Evolutionary conservation across 2,113 vertebrate species (phyloP).

Genomic region (Ptilorrhoa leucosticta): DNA sequence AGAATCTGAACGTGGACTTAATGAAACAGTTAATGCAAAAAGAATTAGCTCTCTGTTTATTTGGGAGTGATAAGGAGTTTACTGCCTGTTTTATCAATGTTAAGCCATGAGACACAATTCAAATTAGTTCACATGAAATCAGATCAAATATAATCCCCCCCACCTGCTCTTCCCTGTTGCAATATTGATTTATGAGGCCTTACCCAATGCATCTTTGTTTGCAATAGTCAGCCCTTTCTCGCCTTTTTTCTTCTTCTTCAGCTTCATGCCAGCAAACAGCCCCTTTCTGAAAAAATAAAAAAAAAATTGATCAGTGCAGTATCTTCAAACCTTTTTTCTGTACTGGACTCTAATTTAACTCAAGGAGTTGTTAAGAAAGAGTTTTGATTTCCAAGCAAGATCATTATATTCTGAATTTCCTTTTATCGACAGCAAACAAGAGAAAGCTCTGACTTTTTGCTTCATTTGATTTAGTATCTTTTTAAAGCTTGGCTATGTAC

Average conservation of each 20-base stretch:
- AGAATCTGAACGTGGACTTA: background rate
- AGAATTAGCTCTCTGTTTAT: background rate
- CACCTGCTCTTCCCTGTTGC: background rate
- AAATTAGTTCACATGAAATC: background rate
- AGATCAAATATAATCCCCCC: background rate
- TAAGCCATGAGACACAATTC: background rate
- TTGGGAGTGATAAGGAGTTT: background rate
- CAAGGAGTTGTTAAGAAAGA: background rate
- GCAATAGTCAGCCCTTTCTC: conserved; percentile 77
- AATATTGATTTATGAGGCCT: conserved; percentile 74
- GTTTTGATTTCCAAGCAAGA: background rate
- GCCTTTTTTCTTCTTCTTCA: conserved; percentile 84
- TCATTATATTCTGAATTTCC: background rate
- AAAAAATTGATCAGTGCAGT: background rate
- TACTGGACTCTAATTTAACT: background rate
- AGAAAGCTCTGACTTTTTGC: background rate
- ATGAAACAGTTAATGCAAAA: background rate
- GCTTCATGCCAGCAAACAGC: conserved; percentile 80
- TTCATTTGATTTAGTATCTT: background rate
- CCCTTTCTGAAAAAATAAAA: conserved; percentile 70
- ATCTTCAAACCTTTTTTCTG: background rate
- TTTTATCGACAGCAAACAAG: background rate
- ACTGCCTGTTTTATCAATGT: background rate
- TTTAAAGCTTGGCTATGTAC: background rate
- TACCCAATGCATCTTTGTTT: conserved; percentile 84